Evolutionary conservation across 1,140 invertebrate species (phyloP), one percentile per base, ranked within the genome.

Genomic region (Drosophila repletoides): DNA sequence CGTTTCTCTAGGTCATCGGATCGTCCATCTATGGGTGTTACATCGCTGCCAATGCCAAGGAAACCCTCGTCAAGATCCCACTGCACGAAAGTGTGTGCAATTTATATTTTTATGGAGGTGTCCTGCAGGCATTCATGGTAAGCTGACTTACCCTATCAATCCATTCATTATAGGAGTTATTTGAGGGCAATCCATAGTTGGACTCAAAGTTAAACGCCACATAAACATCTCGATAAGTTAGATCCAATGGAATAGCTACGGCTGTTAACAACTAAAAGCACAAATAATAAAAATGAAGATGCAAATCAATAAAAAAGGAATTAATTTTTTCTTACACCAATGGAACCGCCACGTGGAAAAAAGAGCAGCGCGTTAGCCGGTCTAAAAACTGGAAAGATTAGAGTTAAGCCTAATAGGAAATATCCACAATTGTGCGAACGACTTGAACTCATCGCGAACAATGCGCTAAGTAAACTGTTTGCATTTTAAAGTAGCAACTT

Each of bases 141-240:
- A n/a, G n/a, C 7, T 24, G 17, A 22, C 72, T 88, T 36, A 89
- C 88, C 56, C 81, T 60, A 58, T 88, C 81, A 7, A 90, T 68
- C 72, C 72, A 89, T 17, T 87, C 63, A 33, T 88, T 70, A 15
- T 80, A 79, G 0, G 83, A 76, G 9, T 84, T 71, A 43, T 89
- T 86, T 4, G 79, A 66, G 0, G 89, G 89, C 5, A 94, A 81
- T 28, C 76, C 88, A 90, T 95, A 95, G 86, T 93, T 94, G 0
- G 93, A 93, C 81, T 95, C 95, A 80, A 95, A 94, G 81, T 95
- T 95, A 68, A 94, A 95, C 0, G 95, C 94, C 31, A 95, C 90
- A 60, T 94, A 94, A 5, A 95, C 92, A 71, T 94, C 94, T 70
- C 92, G 52, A 24, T 91, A 0, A 93, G 93, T 15, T 14, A 95